Conservation (phyloP, 2,113 vertebrate species). For the Psilopogon haemacephalus region DNA sequence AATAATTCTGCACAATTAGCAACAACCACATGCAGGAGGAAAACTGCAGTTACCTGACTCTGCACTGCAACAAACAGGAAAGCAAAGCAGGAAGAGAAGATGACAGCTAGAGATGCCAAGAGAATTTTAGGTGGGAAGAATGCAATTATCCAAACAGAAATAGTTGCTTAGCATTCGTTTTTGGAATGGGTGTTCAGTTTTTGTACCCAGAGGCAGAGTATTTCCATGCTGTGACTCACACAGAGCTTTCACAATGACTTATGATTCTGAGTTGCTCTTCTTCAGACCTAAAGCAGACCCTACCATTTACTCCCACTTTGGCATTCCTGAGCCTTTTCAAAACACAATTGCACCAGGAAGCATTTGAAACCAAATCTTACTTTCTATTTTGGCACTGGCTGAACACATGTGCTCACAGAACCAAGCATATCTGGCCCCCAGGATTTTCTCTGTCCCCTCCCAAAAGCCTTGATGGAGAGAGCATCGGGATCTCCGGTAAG, state of each 20-base stretch:
- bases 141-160: constrained; percentile 24
- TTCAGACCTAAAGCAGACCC: neutral
- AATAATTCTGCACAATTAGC: neutral
- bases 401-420: neutral
- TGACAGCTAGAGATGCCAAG: neutral
- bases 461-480: neutral
- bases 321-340: neutral
- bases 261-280: neutral
- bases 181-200: neutral
- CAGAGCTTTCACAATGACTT: neutral
- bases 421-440: neutral
- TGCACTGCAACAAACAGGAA: neutral
- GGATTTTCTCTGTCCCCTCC: neutral
- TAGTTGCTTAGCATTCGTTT: neutral
- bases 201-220: neutral
- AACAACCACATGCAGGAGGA: fast-evolving
- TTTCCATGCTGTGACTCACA: neutral
- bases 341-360: neutral
- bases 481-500: neutral
- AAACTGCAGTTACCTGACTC: neutral
- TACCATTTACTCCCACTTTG: neutral
- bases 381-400: neutral
- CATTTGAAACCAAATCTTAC: neutral
- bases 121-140: neutral
- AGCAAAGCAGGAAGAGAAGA: neutral